Evolutionary conservation across 2,113 vertebrate genomes (phyloP), one percentile per base, ranked within the genome.

Genomic region (Prunella fulvescens): DNA sequence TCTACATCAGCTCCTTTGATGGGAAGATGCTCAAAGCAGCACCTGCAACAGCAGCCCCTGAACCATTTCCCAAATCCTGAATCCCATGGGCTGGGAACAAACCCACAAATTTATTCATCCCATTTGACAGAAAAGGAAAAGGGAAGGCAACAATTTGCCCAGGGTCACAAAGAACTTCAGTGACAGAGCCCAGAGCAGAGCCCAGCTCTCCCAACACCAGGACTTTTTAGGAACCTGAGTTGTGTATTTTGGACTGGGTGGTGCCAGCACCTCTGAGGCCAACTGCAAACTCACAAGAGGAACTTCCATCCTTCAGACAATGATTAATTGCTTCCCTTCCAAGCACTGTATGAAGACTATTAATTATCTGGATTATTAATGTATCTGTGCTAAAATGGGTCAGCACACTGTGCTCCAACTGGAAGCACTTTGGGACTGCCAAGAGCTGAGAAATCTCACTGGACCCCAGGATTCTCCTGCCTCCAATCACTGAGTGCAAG

Each of bases 41-140:
- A 50, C 51, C 61, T 6, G 28, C 6, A 5, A 8, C 26, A 47
- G n/a, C 3, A 7, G 35, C 19, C 35, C 66, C 48, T 3, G 6
- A 44, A n/a, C 15, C 35, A 19, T 4, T 7, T 22, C 37, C 24
- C 53, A 23, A 53, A 45, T 22, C 47, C 22, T 9, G 24, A 70
- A 53, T 17, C 29, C 33, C 22, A 62, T 0, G 0, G 28, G 22
- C 0, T 58, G 81, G 69, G 35, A 81, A 77, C 33, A 72, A 77
- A 65, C 11, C 44, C 2, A 2, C 1, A 9, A 56, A 3, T 60
- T 47, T 29, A 39, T 40, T 18, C 58, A 56, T 11, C 60, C 70
- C 23, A 4, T 84, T 78, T 29, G 40, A 39, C 35, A 54, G n/a
- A 8, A 0, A n/a, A 17, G 24, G 39, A 37, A 67, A 80, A 86